phyloP scores from a whole-genome alignment of 2,797 vertebrate genomes.

The Allochrocebus solatus region DNA sequence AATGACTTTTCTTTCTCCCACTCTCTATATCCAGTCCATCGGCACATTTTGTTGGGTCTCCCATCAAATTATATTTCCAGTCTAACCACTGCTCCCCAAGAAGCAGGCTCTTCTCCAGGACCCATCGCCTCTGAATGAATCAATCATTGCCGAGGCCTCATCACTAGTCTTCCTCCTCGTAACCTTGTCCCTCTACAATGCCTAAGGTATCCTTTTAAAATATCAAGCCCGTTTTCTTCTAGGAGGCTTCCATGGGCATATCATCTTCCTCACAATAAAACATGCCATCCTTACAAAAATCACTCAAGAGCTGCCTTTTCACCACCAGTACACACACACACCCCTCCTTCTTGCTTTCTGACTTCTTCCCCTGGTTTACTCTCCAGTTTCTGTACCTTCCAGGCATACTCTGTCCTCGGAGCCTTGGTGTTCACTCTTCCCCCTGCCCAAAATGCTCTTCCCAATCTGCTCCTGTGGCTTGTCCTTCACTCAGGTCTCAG shows the following conservation, averaged over 20 bases:
- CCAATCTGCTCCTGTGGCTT: neutral
- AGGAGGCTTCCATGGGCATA: neutral
- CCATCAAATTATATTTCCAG: neutral
- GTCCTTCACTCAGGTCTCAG: neutral
- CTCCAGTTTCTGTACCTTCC: too few relatives aligned
- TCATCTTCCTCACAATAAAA: neutral
- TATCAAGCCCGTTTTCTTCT: neutral
- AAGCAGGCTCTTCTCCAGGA: neutral
- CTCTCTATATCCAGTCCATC: neutral
- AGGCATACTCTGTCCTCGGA: neutral
- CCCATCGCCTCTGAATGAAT: neutral
- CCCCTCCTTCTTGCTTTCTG: neutral
- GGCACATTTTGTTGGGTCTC: neutral
- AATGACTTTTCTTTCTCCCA: neutral
- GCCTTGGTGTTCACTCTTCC: neutral
- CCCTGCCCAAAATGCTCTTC: neutral
- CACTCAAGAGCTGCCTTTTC: neutral
- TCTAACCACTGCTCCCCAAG: neutral
- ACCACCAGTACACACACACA: fast-evolving
- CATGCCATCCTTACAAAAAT: neutral
- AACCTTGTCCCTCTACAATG: neutral
- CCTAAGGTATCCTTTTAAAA: neutral
- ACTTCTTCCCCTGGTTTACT: neutral
- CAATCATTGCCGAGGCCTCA: neutral
- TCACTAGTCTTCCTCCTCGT: neutral